Evolutionary conservation across 2,888 invertebrate species (phyloP).

Genomic region (Luperina nickerlii): DNA sequence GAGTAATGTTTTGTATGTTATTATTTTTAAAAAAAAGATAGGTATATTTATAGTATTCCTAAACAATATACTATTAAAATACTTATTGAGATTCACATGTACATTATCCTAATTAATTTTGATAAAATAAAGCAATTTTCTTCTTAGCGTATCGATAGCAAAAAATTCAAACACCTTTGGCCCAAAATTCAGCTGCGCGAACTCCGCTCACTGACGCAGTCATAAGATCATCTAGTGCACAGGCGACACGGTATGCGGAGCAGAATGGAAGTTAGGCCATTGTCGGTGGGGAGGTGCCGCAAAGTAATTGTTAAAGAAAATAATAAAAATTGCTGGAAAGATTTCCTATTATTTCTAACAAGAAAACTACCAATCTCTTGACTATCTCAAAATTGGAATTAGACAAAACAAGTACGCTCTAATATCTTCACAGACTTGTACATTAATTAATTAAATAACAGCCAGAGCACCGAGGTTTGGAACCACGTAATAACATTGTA

Average conservation of each 20-base stretch:
- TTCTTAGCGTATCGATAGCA: background rate
- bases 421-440: conserved; percentile 2
- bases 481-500: conserved; percentile 15
- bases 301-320: background rate
- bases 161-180: background rate
- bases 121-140: background rate
- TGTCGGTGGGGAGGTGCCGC: background rate
- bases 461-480: background rate
- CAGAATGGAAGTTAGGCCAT: background rate
- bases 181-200: background rate
- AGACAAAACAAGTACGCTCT: background rate
- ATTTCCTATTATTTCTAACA: background rate
- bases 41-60: background rate
- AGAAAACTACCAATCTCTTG: background rate
- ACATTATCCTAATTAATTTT: background rate
- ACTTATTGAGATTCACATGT: background rate
- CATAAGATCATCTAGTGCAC: background rate
- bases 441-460: conserved; percentile 9
- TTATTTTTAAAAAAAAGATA: background rate
- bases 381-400: background rate
- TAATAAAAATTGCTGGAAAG: background rate
- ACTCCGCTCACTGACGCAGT: background rate
- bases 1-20: background rate
- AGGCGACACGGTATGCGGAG: background rate
- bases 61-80: background rate